Evolutionary conservation across 2,797 vertebrate species (phyloP).

Genomic region (Molossus molossus): DNA sequence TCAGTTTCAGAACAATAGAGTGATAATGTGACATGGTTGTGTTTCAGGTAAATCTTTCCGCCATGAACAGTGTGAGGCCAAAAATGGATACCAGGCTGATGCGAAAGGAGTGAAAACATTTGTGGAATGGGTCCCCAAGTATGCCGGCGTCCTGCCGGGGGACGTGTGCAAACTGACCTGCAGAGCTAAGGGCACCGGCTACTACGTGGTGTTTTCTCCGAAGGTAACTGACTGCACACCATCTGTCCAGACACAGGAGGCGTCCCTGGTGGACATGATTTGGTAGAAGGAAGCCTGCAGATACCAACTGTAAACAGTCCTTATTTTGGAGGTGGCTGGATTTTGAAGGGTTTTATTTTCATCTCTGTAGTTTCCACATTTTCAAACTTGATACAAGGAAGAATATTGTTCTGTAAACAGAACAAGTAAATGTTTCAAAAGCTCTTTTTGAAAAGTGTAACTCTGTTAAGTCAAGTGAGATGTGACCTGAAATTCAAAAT

Average conservation of each 20-base stretch:
- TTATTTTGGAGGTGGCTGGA: background rate
- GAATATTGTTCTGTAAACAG: background rate
- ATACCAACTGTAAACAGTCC: background rate
- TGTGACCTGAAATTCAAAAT: conserved; percentile 46
- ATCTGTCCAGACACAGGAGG: background rate
- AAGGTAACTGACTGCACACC: conserved; percentile 93
- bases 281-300: background rate
- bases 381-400: conserved; percentile 54
- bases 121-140: conserved; percentile 99
- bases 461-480: background rate
- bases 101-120: conserved; percentile 97
- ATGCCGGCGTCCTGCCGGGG: conserved; percentile 95
- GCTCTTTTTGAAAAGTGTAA: conserved; percentile 23
- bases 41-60: conserved; percentile 95
- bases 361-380: conserved; percentile 9
- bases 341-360: conserved; percentile 52
- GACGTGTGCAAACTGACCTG: conserved; percentile 98
- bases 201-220: conserved; percentile 98
- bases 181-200: conserved; percentile 97
- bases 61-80: conserved; percentile 97
- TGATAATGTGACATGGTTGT: conserved; percentile 72
- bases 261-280: background rate
- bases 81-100: conserved; percentile 97
- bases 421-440: conserved; percentile 52
- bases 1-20: background rate